These are phyloP conservation scores for Rhingia rostrata DNA, from an alignment of 2,888 invertebrate genomes.

Conservation along the genomic window DNA sequence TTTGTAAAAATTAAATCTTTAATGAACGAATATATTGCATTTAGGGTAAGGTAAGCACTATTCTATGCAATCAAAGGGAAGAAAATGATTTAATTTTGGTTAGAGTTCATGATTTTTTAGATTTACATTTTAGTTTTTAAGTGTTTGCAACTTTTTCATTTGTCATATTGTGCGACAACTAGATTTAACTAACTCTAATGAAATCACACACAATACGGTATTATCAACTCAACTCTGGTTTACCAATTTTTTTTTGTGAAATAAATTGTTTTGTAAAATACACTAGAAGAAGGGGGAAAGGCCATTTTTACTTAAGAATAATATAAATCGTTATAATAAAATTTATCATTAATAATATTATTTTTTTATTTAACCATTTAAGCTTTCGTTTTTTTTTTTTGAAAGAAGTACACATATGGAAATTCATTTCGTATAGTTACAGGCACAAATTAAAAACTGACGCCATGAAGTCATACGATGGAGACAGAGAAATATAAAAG, in stretches of 20 bases:
- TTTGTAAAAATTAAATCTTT: conserved; percentile 23
- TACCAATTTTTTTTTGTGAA: conserved; percentile 36
- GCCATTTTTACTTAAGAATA: conserved; percentile 66
- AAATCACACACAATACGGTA: conserved; percentile 25
- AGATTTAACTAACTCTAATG: neutral
- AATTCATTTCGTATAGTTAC: conserved; percentile 42
- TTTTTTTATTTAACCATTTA: conserved; percentile 7
- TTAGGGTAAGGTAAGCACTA: neutral
- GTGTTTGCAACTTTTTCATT: conserved; percentile 30
- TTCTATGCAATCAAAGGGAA: conserved; percentile 27
- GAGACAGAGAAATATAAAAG: conserved; percentile 47
- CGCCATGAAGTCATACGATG: conserved; percentile 28
- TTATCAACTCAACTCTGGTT: neutral
- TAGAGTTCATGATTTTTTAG: neutral
- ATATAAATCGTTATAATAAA: conserved; percentile 42
- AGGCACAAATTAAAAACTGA: conserved; percentile 60
- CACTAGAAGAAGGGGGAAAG: conserved; percentile 50
- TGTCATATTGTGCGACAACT: neutral
- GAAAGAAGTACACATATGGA: conserved; percentile 62
- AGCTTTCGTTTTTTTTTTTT: conserved; percentile 16
- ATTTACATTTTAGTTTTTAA: conserved; percentile 22
- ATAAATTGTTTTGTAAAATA: conserved; percentile 51
- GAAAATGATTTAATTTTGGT: conserved; percentile 37
- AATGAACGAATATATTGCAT: conserved; percentile 46
- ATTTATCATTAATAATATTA: conserved; percentile 33